phyloP scores from a whole-genome alignment of 2,113 vertebrate genomes.

The Nesogale talazaci region DNA sequence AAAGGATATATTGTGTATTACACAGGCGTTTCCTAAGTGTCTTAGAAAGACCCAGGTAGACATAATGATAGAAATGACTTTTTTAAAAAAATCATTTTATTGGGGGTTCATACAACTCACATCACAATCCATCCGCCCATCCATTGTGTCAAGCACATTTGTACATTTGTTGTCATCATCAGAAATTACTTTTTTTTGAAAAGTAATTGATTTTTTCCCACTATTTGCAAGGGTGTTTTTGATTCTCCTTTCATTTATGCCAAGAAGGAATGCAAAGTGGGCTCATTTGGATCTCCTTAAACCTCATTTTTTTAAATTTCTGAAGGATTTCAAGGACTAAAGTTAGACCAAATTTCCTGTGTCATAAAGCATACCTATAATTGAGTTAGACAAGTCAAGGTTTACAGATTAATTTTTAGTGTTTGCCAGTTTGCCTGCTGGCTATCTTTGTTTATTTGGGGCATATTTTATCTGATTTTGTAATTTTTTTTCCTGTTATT shows the following conservation, averaged over 20 bases:
- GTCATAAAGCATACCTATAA: not conserved
- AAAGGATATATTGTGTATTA: slow-evolving; percentile 26
- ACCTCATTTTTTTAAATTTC: slow-evolving; percentile 48
- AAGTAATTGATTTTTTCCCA: slow-evolving; percentile 37
- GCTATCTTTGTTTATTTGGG: not conserved
- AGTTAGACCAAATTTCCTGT: not conserved
- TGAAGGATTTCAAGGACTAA: slow-evolving; percentile 18
- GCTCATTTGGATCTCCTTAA: slow-evolving; percentile 17
- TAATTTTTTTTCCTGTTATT: slow-evolving; percentile 19
- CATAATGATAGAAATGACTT: not conserved
- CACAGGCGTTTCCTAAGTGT: slow-evolving; percentile 22
- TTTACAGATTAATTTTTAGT: slow-evolving; percentile 42
- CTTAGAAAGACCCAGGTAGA: not conserved
- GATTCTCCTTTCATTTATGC: not conserved
- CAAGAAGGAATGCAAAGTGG: slow-evolving; percentile 13
- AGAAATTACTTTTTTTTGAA: no score
- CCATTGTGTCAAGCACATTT: no score
- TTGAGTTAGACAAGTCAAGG: not conserved
- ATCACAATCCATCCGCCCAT: no score
- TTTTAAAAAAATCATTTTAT: no score
- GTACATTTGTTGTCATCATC: no score
- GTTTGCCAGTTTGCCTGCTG: not conserved
- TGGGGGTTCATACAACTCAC: no score
- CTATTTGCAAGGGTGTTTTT: slow-evolving; percentile 36
- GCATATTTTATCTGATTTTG: slow-evolving; percentile 1